Base-by-base conservation (phyloP, 2,797 vertebrate species). In the Macropodus opercularis region DNA sequence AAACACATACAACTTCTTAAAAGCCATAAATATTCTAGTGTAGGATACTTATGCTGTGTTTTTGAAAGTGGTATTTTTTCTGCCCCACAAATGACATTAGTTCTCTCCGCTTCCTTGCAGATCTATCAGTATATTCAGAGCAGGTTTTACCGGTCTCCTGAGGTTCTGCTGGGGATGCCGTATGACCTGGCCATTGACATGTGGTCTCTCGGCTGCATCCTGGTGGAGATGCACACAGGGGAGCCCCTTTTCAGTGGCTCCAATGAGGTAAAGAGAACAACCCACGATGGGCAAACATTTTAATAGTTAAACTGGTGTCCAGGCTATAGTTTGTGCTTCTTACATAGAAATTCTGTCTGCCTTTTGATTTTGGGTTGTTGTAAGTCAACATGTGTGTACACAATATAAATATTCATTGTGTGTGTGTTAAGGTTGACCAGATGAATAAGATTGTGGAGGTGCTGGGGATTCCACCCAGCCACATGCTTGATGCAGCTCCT, bases 91-190 rank as follows among this genome's bases (percentile, higher is more conserved):
- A n/a, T n/a, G n/a, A n/a, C n/a, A n/a, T n/a, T n/a, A n/a, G n/a
- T n/a, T n/a, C n/a, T n/a, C n/a, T n/a, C n/a, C n/a, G n/a, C n/a
- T n/a, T n/a, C n/a, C n/a, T n/a, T n/a, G n/a, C n/a, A n/a, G 96
- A 97, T 97, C 85, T 97, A 97, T 77, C 96, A 97, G 91, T 97
- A 97, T 83, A 97, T 97, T 87, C 96, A 97, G 92, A 97, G 96
- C 87, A 92, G 96, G 61, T 97, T 97, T 75, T 97, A 97, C 88
- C 95, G 95, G 59, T 96, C 95, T 2, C 95, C 95, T 0, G 95
- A 97, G 86, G 95, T 97, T 63, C 91, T 97, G 63, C 82, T 97
- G 75, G 95, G 95, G 51, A 96, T 96, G 84, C 95, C 95, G 6
- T 97, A 97, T 1, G 95, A 97, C 85, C 90, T 97, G 87, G 95